A percentile compares a stretch with the other conserved stretches of the same genome.
phyloP scores from a whole-genome alignment of 2,113 vertebrate genomes.

The Hoplias malabaricus region DNA sequence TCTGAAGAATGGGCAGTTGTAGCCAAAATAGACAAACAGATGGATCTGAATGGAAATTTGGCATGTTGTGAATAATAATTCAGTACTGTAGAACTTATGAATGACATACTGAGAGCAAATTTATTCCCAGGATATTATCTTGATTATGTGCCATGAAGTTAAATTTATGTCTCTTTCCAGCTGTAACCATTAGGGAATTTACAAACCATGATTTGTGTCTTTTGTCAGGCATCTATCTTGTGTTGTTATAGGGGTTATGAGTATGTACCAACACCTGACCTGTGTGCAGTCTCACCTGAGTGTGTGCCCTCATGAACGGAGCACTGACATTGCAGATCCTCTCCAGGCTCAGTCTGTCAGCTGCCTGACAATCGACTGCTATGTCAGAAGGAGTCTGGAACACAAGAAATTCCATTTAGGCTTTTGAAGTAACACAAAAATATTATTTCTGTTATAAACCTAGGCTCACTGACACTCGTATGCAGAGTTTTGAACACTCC shows the following conservation, averaged over 20 bases:
- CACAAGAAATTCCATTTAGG: neutral
- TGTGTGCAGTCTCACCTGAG: constrained; percentile 76
- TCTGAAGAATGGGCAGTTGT: neutral
- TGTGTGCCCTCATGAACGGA: constrained; percentile 86
- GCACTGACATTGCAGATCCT: constrained; percentile 86
- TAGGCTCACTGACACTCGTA: too few relatives aligned
- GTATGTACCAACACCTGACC: neutral
- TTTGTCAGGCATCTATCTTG: neutral
- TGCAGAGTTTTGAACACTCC: too few relatives aligned
- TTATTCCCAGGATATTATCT: neutral
- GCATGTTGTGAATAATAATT: neutral
- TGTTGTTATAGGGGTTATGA: neutral
- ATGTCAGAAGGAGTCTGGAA: constrained; percentile 83
- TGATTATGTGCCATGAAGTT: neutral
- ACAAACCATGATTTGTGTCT: neutral
- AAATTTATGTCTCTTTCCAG: neutral
- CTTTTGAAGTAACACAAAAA: neutral
- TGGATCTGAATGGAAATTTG: neutral
- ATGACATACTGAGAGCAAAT: neutral
- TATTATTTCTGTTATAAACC: neutral
- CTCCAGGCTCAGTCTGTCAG: constrained; percentile 66
- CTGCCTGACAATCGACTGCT: constrained; percentile 80
- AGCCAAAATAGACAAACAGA: neutral
- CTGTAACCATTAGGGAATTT: neutral
- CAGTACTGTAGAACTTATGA: neutral